Conservation (phyloP, 2,888 invertebrate species). For the Vandiemenella viatica region DNA sequence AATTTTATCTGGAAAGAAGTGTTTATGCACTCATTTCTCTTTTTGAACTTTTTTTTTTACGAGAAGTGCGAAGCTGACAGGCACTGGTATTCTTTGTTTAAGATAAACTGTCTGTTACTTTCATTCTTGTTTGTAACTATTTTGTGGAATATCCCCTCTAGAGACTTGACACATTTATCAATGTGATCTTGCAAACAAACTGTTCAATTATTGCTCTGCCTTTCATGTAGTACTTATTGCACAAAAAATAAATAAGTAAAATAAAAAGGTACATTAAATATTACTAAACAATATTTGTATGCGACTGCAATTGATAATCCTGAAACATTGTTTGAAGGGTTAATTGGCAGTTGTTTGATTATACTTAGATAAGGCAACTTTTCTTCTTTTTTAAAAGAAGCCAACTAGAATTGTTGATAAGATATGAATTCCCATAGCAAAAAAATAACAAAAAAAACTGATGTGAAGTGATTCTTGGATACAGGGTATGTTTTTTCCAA, state of each 20-base stretch:
- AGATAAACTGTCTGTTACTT: no score
- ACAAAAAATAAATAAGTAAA: constrained; percentile 8
- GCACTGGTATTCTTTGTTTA: no score
- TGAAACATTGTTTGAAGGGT: constrained; percentile 4
- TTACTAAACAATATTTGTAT: constrained; percentile 3
- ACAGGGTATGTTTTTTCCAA: constrained; percentile 89
- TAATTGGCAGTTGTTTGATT: constrained; percentile 6
- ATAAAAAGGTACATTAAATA: constrained; percentile 4
- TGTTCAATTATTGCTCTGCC: constrained; percentile 17
- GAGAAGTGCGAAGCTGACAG: no score
- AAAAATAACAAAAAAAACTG: constrained; percentile 16
- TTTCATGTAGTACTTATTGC: constrained; percentile 15
- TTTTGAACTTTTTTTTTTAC: no score
- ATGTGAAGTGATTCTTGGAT: constrained; percentile 59
- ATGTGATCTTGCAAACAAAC: constrained; percentile 13
- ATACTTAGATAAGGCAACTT: constrained; percentile 1
- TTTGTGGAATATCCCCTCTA: no score
- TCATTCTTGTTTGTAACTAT: no score
- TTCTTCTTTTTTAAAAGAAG: not conserved
- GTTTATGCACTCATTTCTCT: no score
- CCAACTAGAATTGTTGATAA: constrained; percentile 1
- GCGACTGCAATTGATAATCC: constrained; percentile 16
- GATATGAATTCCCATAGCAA: constrained; percentile 13
- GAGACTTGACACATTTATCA: constrained; percentile 4
- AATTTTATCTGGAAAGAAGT: no score